Evolutionary conservation across 2,888 invertebrate genomes (phyloP).

Genomic region (Tribolium freemani): DNA sequence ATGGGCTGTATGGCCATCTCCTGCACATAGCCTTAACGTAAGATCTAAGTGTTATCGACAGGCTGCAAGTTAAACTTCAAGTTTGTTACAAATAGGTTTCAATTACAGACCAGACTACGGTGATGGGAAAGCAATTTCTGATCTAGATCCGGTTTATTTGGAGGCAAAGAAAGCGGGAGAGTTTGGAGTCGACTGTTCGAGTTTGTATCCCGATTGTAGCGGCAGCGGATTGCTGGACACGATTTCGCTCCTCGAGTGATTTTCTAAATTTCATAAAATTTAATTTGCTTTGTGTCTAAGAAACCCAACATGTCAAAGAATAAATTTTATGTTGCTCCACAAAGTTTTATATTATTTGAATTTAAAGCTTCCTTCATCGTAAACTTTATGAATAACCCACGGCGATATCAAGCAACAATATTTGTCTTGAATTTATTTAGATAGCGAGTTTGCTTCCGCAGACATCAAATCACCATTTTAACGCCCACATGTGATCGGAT

Average conservation of each 20-base stretch:
- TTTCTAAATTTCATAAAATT: not conserved
- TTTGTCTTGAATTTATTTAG: conserved; percentile 10
- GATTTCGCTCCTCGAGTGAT: conserved; percentile 64
- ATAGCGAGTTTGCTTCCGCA: not conserved
- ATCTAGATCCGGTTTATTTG: conserved; percentile 71
- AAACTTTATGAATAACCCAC: conserved; percentile 22
- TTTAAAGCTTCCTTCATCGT: conserved; percentile 8
- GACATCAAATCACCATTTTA: not conserved
- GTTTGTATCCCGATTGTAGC: conserved; percentile 75
- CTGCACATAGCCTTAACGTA: conserved; percentile 83
- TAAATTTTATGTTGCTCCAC: conserved; percentile 18
- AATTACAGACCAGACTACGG: conserved; percentile 74
- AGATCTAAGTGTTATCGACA: conserved; percentile 62
- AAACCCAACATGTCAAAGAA: conserved; percentile 18
- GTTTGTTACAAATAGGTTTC: conserved; percentile 40
- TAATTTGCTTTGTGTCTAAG: conserved; percentile 22
- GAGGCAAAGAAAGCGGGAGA: conserved; percentile 77
- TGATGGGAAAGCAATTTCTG: conserved; percentile 65
- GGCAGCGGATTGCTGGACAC: conserved; percentile 76
- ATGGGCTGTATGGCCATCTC: conserved; percentile 82
- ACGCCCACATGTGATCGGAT: not conserved
- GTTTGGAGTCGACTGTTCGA: conserved; percentile 75
- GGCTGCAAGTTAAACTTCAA: conserved; percentile 9
- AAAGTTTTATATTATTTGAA: conserved; percentile 25
- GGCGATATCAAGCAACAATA: conserved; percentile 4